These are phyloP conservation scores for Ophion slaviceki DNA, from an alignment of 2,888 invertebrate genomes.

Conservation along the genomic window DNA sequence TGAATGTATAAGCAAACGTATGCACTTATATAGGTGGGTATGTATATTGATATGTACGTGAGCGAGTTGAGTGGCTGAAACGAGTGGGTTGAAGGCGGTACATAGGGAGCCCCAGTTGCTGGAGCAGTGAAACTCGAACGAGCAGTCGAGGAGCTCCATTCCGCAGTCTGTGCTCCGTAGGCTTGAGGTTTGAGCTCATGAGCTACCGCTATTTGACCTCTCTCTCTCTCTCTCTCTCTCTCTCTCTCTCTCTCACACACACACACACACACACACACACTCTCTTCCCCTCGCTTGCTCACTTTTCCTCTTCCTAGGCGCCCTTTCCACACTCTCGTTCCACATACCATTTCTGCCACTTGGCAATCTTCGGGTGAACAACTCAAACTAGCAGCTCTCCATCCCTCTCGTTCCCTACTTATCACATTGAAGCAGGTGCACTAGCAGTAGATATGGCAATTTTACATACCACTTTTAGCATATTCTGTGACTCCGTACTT, in stretches of 20 bases:
- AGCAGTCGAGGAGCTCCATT: conserved; percentile 62
- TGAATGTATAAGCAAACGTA: conserved; percentile 3
- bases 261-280: background rate
- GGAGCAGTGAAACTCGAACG: conserved; percentile 61
- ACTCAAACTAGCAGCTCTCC: conserved; percentile 59
- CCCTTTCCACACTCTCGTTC: conserved; percentile 21
- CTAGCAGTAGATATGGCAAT: conserved; percentile 32
- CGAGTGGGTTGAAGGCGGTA: conserved; percentile 52
- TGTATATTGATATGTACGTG: conserved; percentile 13
- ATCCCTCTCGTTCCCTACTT: conserved; percentile 51
- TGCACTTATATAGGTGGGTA: background rate
- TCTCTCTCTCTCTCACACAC: conserved; percentile 9
- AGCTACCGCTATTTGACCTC: conserved; percentile 30
- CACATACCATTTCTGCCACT: conserved; percentile 43
- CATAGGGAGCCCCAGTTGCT: conserved; percentile 42
- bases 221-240: conserved; percentile 6
- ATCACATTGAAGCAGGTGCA: conserved; percentile 45
- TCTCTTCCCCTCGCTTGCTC: background rate
- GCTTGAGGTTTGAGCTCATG: conserved; percentile 47
- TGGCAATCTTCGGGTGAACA: conserved; percentile 59
- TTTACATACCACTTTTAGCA: conserved; percentile 36
- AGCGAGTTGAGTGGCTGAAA: conserved; percentile 47
- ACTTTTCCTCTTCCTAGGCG: conserved; percentile 8
- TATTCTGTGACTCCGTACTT: background rate
- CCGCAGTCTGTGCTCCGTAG: conserved; percentile 37